A percentile compares a stretch with the other conserved stretches of the same genome.
These are phyloP conservation scores for Ectropis grisescens DNA, from an alignment of 1,140 invertebrate genomes.

Conservation along the genomic window DNA sequence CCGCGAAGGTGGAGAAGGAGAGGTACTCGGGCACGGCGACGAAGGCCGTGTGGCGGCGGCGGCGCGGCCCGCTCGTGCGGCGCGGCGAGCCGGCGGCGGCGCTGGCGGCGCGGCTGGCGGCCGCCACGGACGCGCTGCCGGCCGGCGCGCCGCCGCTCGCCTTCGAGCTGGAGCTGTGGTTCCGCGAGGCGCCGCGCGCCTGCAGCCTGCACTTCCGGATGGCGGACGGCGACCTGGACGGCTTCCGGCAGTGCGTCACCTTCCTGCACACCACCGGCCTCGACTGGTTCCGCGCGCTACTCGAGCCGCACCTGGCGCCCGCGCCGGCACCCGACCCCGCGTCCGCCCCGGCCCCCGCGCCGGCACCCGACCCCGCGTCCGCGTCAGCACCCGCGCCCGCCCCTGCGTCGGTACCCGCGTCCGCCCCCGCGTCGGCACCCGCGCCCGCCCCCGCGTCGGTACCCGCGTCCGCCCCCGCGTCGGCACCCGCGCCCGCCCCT, in stretches of 20 bases:
- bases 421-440: too few species aligned
- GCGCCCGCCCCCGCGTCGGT: too few species aligned
- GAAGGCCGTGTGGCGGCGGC: constrained; percentile 38
- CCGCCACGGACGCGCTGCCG: constrained; percentile 12
- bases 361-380: too few species aligned
- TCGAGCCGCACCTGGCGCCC: constrained; percentile 12
- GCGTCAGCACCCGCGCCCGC: too few species aligned
- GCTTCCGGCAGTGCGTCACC: constrained; percentile 33
- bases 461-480: too few species aligned
- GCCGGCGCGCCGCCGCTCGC: too few species aligned
- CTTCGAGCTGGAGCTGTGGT: constrained; percentile 23
- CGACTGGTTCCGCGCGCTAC: constrained; percentile 21
- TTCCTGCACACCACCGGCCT: constrained; percentile 27
- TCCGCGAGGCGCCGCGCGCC: constrained; percentile 11
- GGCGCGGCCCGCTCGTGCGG: constrained; percentile 15
- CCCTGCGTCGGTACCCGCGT: too few species aligned
- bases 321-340: background rate
- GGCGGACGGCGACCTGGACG: constrained; percentile 17
- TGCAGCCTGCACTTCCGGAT: constrained; percentile 12
- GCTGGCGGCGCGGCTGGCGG: constrained; percentile 27
- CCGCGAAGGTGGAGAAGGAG: constrained; percentile 24
- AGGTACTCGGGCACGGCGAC: constrained; percentile 18
- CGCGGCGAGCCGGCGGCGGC: constrained; percentile 22
- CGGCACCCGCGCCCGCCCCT: too few species aligned
- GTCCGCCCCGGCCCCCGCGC: background rate